A percentile compares a stretch with the other conserved stretches of the same genome.
phyloP scores from a whole-genome alignment of 2,888 invertebrate genomes.

The Lochmaea capreae region DNA sequence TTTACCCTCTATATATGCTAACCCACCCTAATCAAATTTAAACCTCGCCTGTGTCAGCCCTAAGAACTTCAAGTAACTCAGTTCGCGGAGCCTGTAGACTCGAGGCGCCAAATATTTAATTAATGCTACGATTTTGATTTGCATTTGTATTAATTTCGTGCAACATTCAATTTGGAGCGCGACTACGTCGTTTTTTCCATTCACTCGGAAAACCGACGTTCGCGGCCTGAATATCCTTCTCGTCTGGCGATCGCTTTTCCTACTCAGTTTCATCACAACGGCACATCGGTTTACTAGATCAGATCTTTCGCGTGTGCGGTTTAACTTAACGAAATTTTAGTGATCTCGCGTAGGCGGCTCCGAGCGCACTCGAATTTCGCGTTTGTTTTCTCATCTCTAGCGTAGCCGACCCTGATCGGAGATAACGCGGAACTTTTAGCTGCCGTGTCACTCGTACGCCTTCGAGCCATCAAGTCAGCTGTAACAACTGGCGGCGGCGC shows the following conservation, averaged over 20 bases:
- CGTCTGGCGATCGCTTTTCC: not conserved
- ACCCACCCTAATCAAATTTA: not conserved
- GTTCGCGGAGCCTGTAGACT: not conserved
- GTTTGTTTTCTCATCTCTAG: not conserved
- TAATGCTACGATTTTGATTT: not conserved
- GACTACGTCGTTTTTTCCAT: constrained; percentile 8
- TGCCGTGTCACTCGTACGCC: constrained; percentile 10
- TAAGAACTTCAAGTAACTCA: not conserved
- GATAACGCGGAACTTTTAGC: constrained; percentile 27
- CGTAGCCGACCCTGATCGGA: constrained; percentile 10
- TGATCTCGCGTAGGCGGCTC: constrained; percentile 1
- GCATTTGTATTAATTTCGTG: constrained; percentile 9
- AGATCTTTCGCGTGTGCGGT: not conserved
- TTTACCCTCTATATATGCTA: not conserved
- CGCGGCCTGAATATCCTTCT: not conserved
- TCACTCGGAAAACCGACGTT: not conserved
- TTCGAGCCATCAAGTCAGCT: constrained; percentile 19
- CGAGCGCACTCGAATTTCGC: not conserved
- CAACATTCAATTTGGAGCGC: not conserved
- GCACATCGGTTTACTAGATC: not conserved
- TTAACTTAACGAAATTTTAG: not conserved
- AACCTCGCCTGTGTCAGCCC: not conserved
- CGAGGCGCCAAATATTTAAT: not conserved
- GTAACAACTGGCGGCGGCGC: constrained; percentile 21
- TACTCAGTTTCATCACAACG: constrained; percentile 1